Base-by-base conservation (phyloP, 2,888 invertebrate genomes). In the Charanyca ferruginea region DNA sequence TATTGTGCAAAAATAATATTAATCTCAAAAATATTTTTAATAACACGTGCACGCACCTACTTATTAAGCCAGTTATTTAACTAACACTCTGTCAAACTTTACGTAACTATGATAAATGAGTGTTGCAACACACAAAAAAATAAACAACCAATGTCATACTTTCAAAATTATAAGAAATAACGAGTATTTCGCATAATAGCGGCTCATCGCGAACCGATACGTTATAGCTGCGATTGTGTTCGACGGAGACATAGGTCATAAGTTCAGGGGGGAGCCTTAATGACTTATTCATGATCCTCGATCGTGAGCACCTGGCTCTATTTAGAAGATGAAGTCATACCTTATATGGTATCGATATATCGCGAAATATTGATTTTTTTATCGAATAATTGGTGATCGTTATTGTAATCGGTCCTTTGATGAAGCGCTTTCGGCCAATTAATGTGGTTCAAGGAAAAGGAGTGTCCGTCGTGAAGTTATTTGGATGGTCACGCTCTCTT, bases 201-300 rank as follows among this genome's bases (percentile, higher is more conserved):
- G 22, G 45, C 28, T 59, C 67, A 58, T 66, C 57, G 67, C 48
- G 62, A 71, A 79, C 63, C 62, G 66, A 77, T 76, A 79, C 76
- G 77, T 73, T 82, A 75, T 84, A 79, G 74, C 75, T 83, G 68
- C 79, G 83, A 80, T 83, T 83, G 84, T 88, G 85, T 83, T 86
- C 85, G 74, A 81, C 87, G 86, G 85, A 88, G 89, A 88, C 91
- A 85, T 84, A 87, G 91, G 90, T 90, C 91, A 85, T 61, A 83
- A 80, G 91, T 87, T 87, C 90, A 90, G 78, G 66, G 79, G 85
- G 87, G 87, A 89, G 86, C 87, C 85, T 89, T 90, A 91, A 91
- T 91, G 91, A 91, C 90, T 91, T 90, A 91, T 91, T 91, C 91
- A 91, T 89, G 90, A 85, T 82, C 80, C 75, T 80, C 78, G 70